Evolutionary conservation across 2,113 vertebrate genomes (phyloP), one percentile per base, ranked within the genome.

Genomic region (Centropus unirufus): DNA sequence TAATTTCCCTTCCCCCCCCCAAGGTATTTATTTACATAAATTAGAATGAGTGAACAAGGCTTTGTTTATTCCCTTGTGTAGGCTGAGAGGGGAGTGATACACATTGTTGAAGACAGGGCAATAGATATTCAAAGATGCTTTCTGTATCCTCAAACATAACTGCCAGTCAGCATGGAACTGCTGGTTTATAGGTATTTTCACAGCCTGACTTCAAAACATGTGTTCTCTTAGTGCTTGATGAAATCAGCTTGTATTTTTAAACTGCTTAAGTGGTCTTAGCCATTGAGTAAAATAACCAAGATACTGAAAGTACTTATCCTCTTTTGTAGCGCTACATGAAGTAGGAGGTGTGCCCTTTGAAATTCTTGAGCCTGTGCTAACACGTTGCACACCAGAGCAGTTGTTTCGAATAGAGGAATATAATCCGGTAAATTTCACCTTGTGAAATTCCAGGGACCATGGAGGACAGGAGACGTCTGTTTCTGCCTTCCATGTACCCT

Each of bases 291-390:
- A 93, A 61, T 22, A 74, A 63, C 32, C 24, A 24, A 55, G n/a
- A 55, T 79, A 27, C 21, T 95, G 36, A 94, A 94, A 93, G 8
- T 46, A 13, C 51, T 94, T 94, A 58, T 96, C 64, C 40, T 96
- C 40, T 84, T 88, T 92, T 93, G 49, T 97, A 99, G 99, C 97
- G 23, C 98, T 99, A 13, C 98, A 98, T 96, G 98, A 99, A 96
- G 98, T 98, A 59, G 98, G 98, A 32, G 98, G 98, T n/a, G 98
- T 99, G 68, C 98, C 99, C 2, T 99, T 99, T 98, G 98, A 99
- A 89, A 98, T 99, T 94, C 97, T 99, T 39, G 98, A 99, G 93
- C 99, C 99, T 11, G 99, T 99, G 78, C 93, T 99, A 97, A 97
- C 98, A 88, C 97, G 97, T 75, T 99, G 99, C 92, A 99, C 98